Evolutionary conservation across 1,140 invertebrate genomes (phyloP), one percentile per base, ranked within the genome.

Genomic region (Nylanderia fulva): DNA sequence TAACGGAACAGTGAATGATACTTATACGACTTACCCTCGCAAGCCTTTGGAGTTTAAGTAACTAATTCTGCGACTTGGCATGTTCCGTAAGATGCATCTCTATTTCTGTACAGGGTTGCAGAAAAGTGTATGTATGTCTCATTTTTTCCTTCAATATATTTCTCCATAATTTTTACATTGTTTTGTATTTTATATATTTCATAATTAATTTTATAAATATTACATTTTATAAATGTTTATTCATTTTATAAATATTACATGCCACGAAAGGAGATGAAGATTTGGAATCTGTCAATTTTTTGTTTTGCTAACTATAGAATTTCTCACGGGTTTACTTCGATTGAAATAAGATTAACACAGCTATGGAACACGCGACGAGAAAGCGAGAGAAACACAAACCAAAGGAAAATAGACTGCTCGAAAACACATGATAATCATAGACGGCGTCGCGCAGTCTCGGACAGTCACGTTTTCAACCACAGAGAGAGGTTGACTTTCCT

Each of bases 391-490:
- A 42, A 82, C 24, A 39, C 36, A 42, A 72, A 58, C 64, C 39
- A 56, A 80, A 71, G 48, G 36, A 71, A 71, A 80, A 56, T 15
- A 80, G 21, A 56, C 64, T 24, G 27, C 66, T 68, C 39, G 66
- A 36, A 82, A 56, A 71, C 64, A 56, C 3, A 33, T 71, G 77
- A 80, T 82, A 82, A 82, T 82, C 77, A 72, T 82, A 82, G 77
- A 58, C 66, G 39, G 77, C 77, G 77, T 82, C 77, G 45, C n/a
- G 66, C 77, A 58, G 77, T 82, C 77, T 82, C 77, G 52, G 66
- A 42, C 66, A n/a, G 27, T 11, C 45, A 36, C 18, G 18, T 24
- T 82, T 72, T 33, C 54, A 21, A 48, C 36, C 18, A 5, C 77
- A 69, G 71, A 58, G 52, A 80, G 18, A 58, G 33, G 24, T 80